Evolutionary conservation across 1,140 invertebrate species (phyloP), one percentile per base, ranked within the genome.

Genomic region (Cheumatopsyche charites): DNA sequence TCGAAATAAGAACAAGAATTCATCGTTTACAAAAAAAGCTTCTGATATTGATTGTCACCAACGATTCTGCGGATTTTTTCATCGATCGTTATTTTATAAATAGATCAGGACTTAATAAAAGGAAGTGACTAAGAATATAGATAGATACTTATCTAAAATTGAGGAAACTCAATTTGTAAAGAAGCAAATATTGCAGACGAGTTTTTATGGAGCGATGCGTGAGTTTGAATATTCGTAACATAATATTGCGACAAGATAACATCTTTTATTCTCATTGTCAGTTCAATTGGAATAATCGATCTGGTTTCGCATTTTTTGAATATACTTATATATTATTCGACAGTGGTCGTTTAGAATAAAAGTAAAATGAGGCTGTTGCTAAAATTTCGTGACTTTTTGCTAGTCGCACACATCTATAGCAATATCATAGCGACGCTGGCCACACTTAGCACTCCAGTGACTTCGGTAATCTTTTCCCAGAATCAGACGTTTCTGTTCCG

Each of bases 361-460:
- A 36, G 3, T 4, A 36, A 9, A 3, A 36, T 52, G 15, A 17
- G 15, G 19, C 15, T 52, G 47, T 4, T 15, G 19, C 47, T 1
- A 17, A 17, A 19, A 52, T 52, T 52, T 52, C 11, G 49, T 13
- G 25, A 12, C 25, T 58, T 58, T 58, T 58, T 58, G 19, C 21
- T 1, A 36, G 7, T 25, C 55, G 12, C 23, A 58, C 21, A 25
- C 55, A 13, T 58, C 21, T 19, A 58, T 52, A 17, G 12, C 41
- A n/a, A n/a, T n/a, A n/a, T 36, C 29, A 9, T 36, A 4, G 29
- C 25, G 23, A n/a, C 21, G 19, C 7, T 58, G 55, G 55, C 55
- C 21, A 23, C 55, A 23, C 55, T 58, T 58, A 58, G 55, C 55
- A 58, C 55, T 58, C 55, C 21, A 58, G 55, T 58, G 55, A 58